phyloP scores from a whole-genome alignment of 2,797 vertebrate species.

The Urophycis tenuis region DNA sequence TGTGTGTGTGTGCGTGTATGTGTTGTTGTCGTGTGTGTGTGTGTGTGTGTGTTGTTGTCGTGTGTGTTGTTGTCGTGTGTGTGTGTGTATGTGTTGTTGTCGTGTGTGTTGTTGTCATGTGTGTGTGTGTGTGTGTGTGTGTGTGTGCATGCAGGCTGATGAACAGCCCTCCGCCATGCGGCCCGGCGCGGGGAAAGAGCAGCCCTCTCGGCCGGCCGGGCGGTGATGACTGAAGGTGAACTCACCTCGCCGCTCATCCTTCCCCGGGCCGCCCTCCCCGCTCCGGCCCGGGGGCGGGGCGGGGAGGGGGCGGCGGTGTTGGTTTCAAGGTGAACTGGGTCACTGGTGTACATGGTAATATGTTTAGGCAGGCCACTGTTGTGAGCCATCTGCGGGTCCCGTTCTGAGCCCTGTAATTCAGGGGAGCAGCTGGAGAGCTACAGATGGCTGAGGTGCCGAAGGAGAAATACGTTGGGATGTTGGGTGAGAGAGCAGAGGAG shows the following conservation, averaged over 20 bases:
- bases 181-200: slow-evolving; percentile 32
- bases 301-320: slow-evolving; percentile 29
- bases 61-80: no score
- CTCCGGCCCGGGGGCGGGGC: slow-evolving; percentile 16
- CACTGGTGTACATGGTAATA: slow-evolving; percentile 67
- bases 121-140: no score
- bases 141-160: no score
- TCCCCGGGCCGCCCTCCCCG: slow-evolving; percentile 40
- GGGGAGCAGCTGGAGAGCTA: slow-evolving; percentile 72
- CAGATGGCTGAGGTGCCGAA: slow-evolving; percentile 65
- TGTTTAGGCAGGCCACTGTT: slow-evolving; percentile 71
- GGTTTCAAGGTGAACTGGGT: slow-evolving; percentile 70
- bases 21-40: no score
- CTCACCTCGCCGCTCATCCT: slow-evolving; percentile 48
- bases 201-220: slow-evolving; percentile 40
- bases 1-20: no score
- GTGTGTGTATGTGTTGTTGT: no score
- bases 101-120: no score
- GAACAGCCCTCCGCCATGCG: slow-evolving; percentile 56
- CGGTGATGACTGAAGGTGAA: slow-evolving; percentile 54
- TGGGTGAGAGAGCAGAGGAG: background rate
- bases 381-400: slow-evolving; percentile 67
- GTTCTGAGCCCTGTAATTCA: slow-evolving; percentile 57
- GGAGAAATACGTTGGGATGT: slow-evolving; percentile 23
- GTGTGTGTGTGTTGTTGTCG: no score